Evolutionary conservation across 2,888 invertebrate genomes (phyloP).

Genomic region (Octonoba sinensis): DNA sequence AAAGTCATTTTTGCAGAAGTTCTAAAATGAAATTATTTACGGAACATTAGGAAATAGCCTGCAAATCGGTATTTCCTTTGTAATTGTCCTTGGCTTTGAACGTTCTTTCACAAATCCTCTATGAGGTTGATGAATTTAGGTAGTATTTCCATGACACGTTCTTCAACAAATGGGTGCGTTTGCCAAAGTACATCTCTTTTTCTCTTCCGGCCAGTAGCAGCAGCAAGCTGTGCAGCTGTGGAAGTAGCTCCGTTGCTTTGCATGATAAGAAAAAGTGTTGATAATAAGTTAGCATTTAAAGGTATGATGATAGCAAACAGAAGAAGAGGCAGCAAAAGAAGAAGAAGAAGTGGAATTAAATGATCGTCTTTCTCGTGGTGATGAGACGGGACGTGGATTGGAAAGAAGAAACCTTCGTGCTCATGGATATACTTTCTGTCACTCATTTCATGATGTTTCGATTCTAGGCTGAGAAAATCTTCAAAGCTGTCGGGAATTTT

Average conservation of each 20-base stretch:
- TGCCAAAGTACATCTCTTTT: constrained; percentile 11
- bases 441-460: constrained; percentile 40
- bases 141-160: constrained; percentile 32
- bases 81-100: too few species aligned
- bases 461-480: constrained; percentile 36
- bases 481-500: constrained; percentile 39
- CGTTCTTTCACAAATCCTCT: too few species aligned
- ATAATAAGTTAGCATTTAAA: constrained; percentile 56
- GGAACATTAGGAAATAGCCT: too few species aligned
- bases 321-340: constrained; percentile 51
- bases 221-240: constrained; percentile 37
- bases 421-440: constrained; percentile 57
- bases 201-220: constrained; percentile 26
- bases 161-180: constrained; percentile 39
- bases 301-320: constrained; percentile 61
- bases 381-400: constrained; percentile 41
- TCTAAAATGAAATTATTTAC: too few species aligned
- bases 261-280: constrained; percentile 58
- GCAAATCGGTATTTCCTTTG: too few species aligned
- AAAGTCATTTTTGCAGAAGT: too few species aligned
- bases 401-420: constrained; percentile 56
- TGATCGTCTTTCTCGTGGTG: constrained; percentile 62
- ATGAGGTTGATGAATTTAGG: background rate
- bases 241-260: constrained; percentile 47
- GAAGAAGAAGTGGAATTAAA: constrained; percentile 37